Evolutionary conservation across 2,797 vertebrate genomes (phyloP), one percentile per base, ranked within the genome.

Genomic region (Antennarius maculatus): DNA sequence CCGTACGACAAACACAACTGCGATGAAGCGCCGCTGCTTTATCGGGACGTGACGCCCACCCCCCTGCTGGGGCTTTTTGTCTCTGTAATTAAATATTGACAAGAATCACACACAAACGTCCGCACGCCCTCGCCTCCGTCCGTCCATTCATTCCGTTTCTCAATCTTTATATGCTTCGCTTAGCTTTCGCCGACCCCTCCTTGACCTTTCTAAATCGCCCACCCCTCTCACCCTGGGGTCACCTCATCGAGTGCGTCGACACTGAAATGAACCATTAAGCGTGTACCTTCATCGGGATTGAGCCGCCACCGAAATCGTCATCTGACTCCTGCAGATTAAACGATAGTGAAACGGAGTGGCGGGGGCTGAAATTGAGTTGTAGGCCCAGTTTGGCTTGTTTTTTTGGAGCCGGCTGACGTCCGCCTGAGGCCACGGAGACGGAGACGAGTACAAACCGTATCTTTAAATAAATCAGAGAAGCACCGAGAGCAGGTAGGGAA

Each of bases 261-360:
- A 47, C 47, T 39, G 4, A 71, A 66, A 69, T 37, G 57, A 9
- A 41, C 50, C 77, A 62, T 61, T 78, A 81, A 71, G 58, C 17
- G 50, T 69, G 51, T 48, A 3, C 34, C 54, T 62, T 75, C 62
- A 74, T 23, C 80, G 69, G 82, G 67, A 82, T 54, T 47, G 49
- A 78, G 81, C 74, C 46, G 27, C 57, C 68, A 2, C 69, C 52
- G 23, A 23, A 23, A 10, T 86, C 79, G 60, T 79, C 89, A 84
- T 76, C 81, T 83, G 83, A 83, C 85, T 48, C 16, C 66, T 23
- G 37, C 74, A 59, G 71, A 91, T 90, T 83, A 84, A 81, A 48
- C 0, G 49, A 84, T 49, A 61, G 76, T 54, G 66, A 78, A 83
- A 76, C 8, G 74, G 80, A 89, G 79, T 79, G 84, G n/a, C 73